phyloP scores from a whole-genome alignment of 2,888 invertebrate species.

The Caenorhabditis sp. region DNA sequence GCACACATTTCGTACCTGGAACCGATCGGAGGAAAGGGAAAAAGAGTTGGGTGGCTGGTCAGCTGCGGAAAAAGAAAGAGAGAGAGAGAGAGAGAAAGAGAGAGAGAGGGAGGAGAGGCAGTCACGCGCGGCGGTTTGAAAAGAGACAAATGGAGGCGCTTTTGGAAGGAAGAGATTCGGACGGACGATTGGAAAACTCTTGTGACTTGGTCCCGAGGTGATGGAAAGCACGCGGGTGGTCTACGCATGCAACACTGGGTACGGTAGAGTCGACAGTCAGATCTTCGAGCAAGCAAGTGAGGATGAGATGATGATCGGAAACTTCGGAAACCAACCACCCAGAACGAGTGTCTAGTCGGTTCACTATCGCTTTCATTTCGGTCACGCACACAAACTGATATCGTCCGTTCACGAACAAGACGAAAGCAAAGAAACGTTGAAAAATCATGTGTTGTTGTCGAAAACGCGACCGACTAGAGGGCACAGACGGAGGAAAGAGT shows the following conservation, averaged over 20 bases:
- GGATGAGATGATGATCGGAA: too few relatives aligned
- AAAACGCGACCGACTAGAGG: conserved; percentile 45
- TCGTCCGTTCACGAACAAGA: neutral
- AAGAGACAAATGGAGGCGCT: too few relatives aligned
- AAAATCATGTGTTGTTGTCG: conserved; percentile 33
- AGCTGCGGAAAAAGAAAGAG: neutral
- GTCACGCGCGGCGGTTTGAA: too few relatives aligned
- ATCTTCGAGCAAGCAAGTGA: too few relatives aligned
- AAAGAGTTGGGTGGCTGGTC: neutral
- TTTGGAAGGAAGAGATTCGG: neutral
- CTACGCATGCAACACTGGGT: too few relatives aligned
- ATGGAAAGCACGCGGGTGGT: too few relatives aligned
- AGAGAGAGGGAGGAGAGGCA: neutral
- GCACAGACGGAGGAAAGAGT: conserved; percentile 7
- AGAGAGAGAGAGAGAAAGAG: neutral
- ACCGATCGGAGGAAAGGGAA: neutral
- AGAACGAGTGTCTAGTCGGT: too few relatives aligned
- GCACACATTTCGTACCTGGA: conserved; percentile 48
- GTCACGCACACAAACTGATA: neutral
- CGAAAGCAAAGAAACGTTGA: neutral
- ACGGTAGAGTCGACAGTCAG: too few relatives aligned
- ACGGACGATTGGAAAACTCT: neutral
- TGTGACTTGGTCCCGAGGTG: neutral
- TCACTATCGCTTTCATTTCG: too few relatives aligned
- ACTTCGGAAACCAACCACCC: too few relatives aligned